Evolutionary conservation across 2,888 invertebrate species (phyloP).

Genomic region (Ametastegia equiseti): DNA sequence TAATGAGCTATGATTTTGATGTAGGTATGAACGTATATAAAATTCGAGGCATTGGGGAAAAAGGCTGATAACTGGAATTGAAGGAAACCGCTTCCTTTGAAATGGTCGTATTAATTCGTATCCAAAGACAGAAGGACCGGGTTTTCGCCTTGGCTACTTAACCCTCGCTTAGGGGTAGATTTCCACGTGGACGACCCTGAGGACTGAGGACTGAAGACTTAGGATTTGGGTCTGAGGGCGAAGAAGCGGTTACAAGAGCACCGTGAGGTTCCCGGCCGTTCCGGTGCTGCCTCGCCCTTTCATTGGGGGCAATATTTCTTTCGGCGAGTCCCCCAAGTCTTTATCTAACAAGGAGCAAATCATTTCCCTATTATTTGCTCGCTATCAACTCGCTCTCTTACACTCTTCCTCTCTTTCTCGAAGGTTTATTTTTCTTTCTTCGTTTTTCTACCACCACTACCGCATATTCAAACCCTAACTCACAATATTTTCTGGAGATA

Average conservation of each 20-base stretch:
- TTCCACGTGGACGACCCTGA: constrained; percentile 45
- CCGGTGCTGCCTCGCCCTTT: constrained; percentile 69
- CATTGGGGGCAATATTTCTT: constrained; percentile 75
- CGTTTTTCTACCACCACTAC: constrained; percentile 42
- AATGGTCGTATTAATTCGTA: not conserved
- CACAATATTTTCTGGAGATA: constrained; percentile 73
- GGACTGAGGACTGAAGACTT: constrained; percentile 65
- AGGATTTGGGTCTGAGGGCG: too few species aligned
- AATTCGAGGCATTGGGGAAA: not conserved
- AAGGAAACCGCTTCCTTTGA: not conserved
- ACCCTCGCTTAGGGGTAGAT: constrained; percentile 38
- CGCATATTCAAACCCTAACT: constrained; percentile 55
- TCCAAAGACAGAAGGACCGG: constrained; percentile 21
- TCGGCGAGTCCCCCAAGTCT: constrained; percentile 65
- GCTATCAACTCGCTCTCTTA: constrained; percentile 63
- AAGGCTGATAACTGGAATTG: not conserved
- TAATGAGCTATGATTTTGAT: too few species aligned
- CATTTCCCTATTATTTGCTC: constrained; percentile 76
- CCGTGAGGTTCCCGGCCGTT: constrained; percentile 54
- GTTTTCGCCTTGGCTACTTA: constrained; percentile 36
- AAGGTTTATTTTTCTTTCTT: constrained; percentile 48
- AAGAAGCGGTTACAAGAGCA: constrained; percentile 70
- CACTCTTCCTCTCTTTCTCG: constrained; percentile 54
- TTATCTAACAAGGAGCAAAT: constrained; percentile 76
- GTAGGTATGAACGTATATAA: too few species aligned